Conservation (phyloP, 2,888 invertebrate genomes). For the Agrenia bidenticulata region DNA sequence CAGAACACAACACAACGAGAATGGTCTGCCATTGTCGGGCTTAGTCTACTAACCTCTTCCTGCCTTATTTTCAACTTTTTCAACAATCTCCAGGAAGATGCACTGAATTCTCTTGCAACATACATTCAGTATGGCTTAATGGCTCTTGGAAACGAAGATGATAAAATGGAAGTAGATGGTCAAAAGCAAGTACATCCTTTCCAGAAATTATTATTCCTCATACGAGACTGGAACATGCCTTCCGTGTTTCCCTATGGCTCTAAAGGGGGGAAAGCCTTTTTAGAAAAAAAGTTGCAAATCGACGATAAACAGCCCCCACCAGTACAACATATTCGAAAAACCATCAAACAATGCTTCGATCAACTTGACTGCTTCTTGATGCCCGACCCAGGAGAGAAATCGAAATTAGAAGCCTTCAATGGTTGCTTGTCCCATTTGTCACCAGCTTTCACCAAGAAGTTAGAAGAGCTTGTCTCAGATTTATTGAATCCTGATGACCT, state of each 20-base stretch:
- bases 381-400: conserved; percentile 75
- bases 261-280: conserved; percentile 30
- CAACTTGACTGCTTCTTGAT: conserved; percentile 94
- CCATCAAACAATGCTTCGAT: conserved; percentile 91
- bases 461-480: conserved; percentile 30
- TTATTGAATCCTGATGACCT: conserved; percentile 32
- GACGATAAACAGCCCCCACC: conserved; percentile 59
- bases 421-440: conserved; percentile 28
- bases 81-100: conserved; percentile 30
- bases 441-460: conserved; percentile 17
- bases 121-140: conserved; percentile 41
- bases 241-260: conserved; percentile 24
- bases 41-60: conserved; percentile 39
- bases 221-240: conserved; percentile 44
- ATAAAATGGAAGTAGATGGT: neutral
- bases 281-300: conserved; percentile 26
- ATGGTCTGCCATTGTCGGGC: conserved; percentile 36
- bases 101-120: conserved; percentile 26
- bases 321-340: conserved; percentile 82
- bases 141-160: conserved; percentile 25
- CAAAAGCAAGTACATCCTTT: conserved; percentile 40
- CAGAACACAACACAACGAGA: conserved; percentile 33
- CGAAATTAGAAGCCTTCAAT: conserved; percentile 25
- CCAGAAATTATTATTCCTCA: conserved; percentile 46
- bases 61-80: conserved; percentile 38